Conservation (phyloP, 2,113 vertebrate genomes). For the Coptodon rendalli region DNA sequence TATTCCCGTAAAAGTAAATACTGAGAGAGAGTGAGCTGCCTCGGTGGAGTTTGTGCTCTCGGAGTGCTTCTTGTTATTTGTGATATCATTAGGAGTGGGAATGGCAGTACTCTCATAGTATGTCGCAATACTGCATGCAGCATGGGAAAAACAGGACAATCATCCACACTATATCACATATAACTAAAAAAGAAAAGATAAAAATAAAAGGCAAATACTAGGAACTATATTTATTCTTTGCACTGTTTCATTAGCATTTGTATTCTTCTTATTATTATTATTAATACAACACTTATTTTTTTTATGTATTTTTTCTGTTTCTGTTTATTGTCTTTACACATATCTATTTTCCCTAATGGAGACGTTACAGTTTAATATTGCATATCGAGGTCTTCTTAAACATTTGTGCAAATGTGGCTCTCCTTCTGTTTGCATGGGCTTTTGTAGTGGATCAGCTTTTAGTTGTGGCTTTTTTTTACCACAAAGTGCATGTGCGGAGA, state of each 20-base stretch:
- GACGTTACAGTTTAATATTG: not conserved
- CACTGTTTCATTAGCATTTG: not conserved
- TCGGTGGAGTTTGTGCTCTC: not conserved
- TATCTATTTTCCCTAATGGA: not conserved
- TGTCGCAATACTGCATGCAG: not conserved
- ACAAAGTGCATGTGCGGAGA: not conserved
- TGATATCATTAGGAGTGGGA: not conserved
- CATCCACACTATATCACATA: not conserved
- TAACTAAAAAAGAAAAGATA: not conserved
- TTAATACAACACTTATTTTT: not conserved
- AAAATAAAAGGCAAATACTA: not conserved
- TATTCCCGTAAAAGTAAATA: not conserved
- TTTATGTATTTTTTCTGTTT: not conserved
- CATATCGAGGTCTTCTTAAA: not conserved
- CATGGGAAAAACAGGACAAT: not conserved
- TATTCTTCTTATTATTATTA: accelerated
- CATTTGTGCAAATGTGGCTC: not conserved
- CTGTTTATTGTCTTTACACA: not conserved
- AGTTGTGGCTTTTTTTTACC: not conserved
- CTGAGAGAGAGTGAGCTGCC: not conserved
- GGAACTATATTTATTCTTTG: not conserved
- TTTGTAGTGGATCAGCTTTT: not conserved
- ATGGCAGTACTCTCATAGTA: not conserved
- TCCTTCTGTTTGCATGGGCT: not conserved
- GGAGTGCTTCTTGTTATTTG: not conserved